Percentiles rank a stretch among this genome's conserved stretches.
Evolutionary conservation across 2,113 vertebrate species (phyloP).

Genomic region (Megaleporinus macrocephalus): DNA sequence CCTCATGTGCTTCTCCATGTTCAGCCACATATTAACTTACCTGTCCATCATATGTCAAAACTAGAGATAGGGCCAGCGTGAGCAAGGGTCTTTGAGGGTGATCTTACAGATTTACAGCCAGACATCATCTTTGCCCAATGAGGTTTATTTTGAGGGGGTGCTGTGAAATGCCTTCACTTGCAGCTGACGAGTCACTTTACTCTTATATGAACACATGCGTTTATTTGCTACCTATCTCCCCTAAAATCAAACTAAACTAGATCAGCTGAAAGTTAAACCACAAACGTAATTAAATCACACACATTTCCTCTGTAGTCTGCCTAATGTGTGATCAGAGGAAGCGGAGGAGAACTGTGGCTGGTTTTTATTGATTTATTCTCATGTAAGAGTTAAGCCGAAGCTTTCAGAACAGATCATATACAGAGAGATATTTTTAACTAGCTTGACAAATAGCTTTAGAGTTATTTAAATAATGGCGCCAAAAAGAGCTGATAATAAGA

Average conservation of each 20-base stretch:
- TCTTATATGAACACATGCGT: not conserved
- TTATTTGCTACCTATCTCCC: not conserved
- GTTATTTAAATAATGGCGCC: not conserved
- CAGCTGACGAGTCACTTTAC: not conserved
- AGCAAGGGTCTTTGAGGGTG: conserved; percentile 11
- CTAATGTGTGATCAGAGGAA: conserved; percentile 2
- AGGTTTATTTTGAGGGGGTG: not conserved
- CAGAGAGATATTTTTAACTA: not conserved
- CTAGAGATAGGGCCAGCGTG: conserved; percentile 1
- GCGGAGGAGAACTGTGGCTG: not conserved
- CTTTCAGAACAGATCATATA: not conserved
- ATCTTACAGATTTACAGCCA: not conserved
- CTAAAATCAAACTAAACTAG: not conserved
- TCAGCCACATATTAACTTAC: conserved; percentile 41
- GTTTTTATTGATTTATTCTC: not conserved
- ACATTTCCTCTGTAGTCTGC: not conserved
- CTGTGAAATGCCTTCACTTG: not conserved
- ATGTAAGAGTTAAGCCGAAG: conserved; percentile 7
- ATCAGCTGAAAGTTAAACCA: not conserved
- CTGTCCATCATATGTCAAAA: conserved; percentile 43
- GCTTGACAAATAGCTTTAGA: not conserved
- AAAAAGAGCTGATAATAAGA: not conserved
- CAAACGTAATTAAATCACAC: conserved; percentile 6
- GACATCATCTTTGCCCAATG: not conserved
- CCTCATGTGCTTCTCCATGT: conserved; percentile 40